Base-by-base conservation (phyloP, 2,797 vertebrate species). In the Euphonia xanthogaster region DNA sequence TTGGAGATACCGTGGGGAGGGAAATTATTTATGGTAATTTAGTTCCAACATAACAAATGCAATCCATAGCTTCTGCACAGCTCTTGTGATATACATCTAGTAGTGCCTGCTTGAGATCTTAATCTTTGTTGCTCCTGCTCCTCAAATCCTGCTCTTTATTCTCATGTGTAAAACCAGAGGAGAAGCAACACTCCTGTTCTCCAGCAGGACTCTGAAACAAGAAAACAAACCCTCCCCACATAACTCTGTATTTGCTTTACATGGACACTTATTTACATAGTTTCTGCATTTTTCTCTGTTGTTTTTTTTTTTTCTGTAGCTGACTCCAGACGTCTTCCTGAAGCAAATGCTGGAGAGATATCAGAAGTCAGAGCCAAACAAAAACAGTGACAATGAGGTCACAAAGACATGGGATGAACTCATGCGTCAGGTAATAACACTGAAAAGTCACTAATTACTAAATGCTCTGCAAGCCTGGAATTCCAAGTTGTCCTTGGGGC, bases 331-430 rank as follows among this genome's bases (percentile, higher is more conserved):
- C 50, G 67, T 98, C 75, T 98, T 98, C 96, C 93, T 98, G 96
- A 98, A 97, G 93, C 98, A 98, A 97, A 98, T 98, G 98, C 73
- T 98, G 66, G 94, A 98, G 61, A 97, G 79, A 14, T 98, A 98
- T 84, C 74, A 97, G 30, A 98, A 98, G 30, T 39, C 82, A 70
- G 94, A 96, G 1, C 35, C 97, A 44, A 74, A 27, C 30, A 98
- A 70, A 86, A 97, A 95, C 31, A 98, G 97, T 8, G 97, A 97
- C 30, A 76, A 97, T 97, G 92, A 95, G 9, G 72, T 98, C 58
- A 98, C 98, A 60, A 75, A 50, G 47, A 96, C 98, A 25, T 98
- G 98, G 98, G 85, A 98, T 90, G 91, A 96, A 51, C 91, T 98
- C 74, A 98, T 98, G 98, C 75, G 94, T 70, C 93, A 98, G 98